Evolutionary conservation across 2,113 vertebrate species (phyloP), one percentile per base, ranked within the genome.

Genomic region (Apteryx owenii): DNA sequence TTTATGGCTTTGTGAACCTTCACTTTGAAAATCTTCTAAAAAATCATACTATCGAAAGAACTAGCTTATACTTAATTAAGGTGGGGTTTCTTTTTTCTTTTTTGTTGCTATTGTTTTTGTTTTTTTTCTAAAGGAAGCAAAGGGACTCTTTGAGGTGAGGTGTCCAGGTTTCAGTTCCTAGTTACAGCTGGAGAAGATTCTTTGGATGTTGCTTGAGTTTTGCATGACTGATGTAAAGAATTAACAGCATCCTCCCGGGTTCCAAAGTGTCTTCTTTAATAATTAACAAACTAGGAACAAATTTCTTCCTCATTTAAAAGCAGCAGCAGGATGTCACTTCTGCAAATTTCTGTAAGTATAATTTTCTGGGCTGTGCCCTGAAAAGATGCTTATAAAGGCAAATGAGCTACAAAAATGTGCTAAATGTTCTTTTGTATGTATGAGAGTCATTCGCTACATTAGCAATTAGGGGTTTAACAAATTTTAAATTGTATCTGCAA

Each of bases 291-390:
- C 51, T 7, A 70, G 44, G 26, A 85, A 70, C 25, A 8, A 19
- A 70, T 81, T 93, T 86, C n/a, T 56, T 72, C 56, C 48, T 87
- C 77, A 61, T 89, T 72, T 62, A 53, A 56, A 61, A 61, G 44
- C 1, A 1, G 58, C 29, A 81, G 72, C n/a, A 81, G 38, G 8
- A 36, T 81, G 44, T 88, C 62, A 54, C 44, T 70, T 82, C 38
- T 56, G 5, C 38, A 79, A 14, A 46, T 92, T 91, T 82, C 58
- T 75, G 61, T 38, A 79, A 38, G 50, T 12, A 64, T 1, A 72
- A 51, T 90, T 86, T 95, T 92, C 51, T 82, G 29, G 58, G 13
- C 77, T 87, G 29, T 95, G 84, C 77, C 56, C 58, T 93, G 90
- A 79, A 88, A 87, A 85, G 92, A 76, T 48, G 79, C 40, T 92